Evolutionary conservation across 2,888 invertebrate species (phyloP).

Genomic region (Pteria penguin): DNA sequence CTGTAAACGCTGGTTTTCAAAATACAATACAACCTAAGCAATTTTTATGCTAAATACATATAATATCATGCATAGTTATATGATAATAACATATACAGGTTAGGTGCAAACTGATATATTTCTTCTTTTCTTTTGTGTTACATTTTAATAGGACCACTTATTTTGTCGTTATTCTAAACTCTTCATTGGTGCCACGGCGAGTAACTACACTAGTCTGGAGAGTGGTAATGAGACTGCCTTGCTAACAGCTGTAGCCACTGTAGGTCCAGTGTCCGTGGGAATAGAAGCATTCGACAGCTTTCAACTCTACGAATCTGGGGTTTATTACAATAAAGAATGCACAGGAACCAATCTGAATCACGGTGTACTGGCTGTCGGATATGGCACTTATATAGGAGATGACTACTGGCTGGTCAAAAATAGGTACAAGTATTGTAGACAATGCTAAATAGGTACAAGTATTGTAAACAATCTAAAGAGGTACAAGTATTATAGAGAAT

Average conservation of each 20-base stretch:
- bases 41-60: no score
- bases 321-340: constrained; percentile 91
- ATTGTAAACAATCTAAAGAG: no score
- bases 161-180: neutral
- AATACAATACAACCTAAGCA: no score
- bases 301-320: constrained; percentile 82
- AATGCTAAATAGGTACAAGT: neutral
- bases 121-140: no score
- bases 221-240: constrained; percentile 87
- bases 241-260: constrained; percentile 88
- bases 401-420: constrained; percentile 95
- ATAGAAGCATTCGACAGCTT: constrained; percentile 88
- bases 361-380: constrained; percentile 91
- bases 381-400: constrained; percentile 84
- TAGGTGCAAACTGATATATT: no score
- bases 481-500: no score
- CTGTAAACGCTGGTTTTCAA: no score
- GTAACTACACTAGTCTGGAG: constrained; percentile 88
- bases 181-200: constrained; percentile 87
- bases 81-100: no score
- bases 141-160: neutral
- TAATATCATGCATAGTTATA: no score
- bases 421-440: constrained; percentile 80
- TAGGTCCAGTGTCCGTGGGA: constrained; percentile 92
- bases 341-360: constrained; percentile 90